These are phyloP conservation scores for Geotrypetes seraphini DNA, from an alignment of 2,797 vertebrate genomes.

Conservation along the genomic window DNA sequence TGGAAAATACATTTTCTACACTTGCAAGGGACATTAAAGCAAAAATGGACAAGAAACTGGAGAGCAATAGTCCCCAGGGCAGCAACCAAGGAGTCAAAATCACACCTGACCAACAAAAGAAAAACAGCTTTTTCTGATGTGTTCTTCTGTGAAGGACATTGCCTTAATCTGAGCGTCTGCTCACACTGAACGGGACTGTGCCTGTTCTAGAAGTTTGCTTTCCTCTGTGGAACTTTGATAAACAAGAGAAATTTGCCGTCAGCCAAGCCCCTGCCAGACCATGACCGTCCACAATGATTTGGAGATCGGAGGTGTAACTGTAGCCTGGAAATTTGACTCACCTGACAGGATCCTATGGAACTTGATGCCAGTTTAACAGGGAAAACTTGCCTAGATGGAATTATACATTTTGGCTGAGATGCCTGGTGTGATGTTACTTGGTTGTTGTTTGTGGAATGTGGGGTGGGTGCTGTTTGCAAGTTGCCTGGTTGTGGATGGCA, in stretches of 20 bases:
- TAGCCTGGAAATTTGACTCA: too few relatives aligned
- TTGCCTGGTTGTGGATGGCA: too few relatives aligned
- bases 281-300: too few relatives aligned
- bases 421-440: too few relatives aligned
- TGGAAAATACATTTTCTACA: constrained; percentile 91
- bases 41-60: constrained; percentile 98
- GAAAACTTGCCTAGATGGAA: too few relatives aligned
- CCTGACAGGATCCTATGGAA: too few relatives aligned
- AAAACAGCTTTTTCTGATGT: constrained; percentile 95
- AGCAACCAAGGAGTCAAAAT: constrained; percentile 90
- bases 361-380: too few relatives aligned
- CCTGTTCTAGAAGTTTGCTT: constrained; percentile 43
- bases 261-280: constrained; percentile 17
- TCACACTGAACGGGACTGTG: constrained; percentile 70
- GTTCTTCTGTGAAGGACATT: constrained; percentile 75
- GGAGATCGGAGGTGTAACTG: too few relatives aligned
- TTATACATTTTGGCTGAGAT: too few relatives aligned
- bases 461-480: too few relatives aligned
- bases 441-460: too few relatives aligned
- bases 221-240: constrained; percentile 21
- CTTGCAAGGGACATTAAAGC: constrained; percentile 97
- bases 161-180: constrained; percentile 51
- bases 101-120: constrained; percentile 85
- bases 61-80: constrained; percentile 85
- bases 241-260: constrained; percentile 3